phyloP scores from a whole-genome alignment of 1,140 invertebrate species.

The Sinonovacula constricta region DNA sequence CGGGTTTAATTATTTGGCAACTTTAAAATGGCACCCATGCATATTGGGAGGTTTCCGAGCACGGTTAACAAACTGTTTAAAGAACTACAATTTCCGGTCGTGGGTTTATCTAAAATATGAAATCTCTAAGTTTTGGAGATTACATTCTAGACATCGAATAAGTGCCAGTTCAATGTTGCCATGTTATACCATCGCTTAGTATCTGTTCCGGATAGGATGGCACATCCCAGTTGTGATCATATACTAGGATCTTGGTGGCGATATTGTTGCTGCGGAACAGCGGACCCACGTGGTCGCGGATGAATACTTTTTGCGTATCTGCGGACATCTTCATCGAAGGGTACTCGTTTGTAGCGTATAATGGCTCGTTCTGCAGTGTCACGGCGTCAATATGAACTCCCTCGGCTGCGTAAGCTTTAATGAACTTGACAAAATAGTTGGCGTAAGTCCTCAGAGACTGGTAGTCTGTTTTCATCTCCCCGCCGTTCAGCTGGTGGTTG shows the following conservation, averaged over 20 bases:
- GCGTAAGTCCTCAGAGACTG: slow-evolving; percentile 5
- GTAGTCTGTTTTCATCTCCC: slow-evolving; percentile 31
- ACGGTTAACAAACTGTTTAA: too few species aligned
- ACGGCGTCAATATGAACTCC: slow-evolving; percentile 55
- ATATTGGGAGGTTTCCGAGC: too few species aligned
- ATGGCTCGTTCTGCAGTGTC: slow-evolving; percentile 62
- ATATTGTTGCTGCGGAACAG: slow-evolving; percentile 48
- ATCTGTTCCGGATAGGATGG: slow-evolving; percentile 53
- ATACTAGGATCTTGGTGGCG: slow-evolving; percentile 59
- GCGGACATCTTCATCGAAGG: slow-evolving; percentile 41
- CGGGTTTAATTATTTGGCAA: too few species aligned
- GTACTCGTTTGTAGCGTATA: slow-evolving; percentile 41
- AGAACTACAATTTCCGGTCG: too few species aligned
- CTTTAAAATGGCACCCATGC: too few species aligned
- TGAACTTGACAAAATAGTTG: slow-evolving; percentile 59
- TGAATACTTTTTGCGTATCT: slow-evolving; percentile 40
- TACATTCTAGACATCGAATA: too few species aligned
- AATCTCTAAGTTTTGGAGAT: too few species aligned
- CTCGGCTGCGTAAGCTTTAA: slow-evolving; percentile 54
- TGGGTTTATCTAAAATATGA: too few species aligned
- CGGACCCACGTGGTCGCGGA: slow-evolving; percentile 56
- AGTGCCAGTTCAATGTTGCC: too few species aligned
- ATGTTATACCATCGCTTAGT: slow-evolving; percentile 49
- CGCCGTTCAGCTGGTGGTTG: slow-evolving; percentile 47
- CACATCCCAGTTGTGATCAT: slow-evolving; percentile 61